Evolutionary conservation across 1,140 invertebrate genomes (phyloP), one percentile per base, ranked within the genome.

Genomic region (Drosophila serrata): DNA sequence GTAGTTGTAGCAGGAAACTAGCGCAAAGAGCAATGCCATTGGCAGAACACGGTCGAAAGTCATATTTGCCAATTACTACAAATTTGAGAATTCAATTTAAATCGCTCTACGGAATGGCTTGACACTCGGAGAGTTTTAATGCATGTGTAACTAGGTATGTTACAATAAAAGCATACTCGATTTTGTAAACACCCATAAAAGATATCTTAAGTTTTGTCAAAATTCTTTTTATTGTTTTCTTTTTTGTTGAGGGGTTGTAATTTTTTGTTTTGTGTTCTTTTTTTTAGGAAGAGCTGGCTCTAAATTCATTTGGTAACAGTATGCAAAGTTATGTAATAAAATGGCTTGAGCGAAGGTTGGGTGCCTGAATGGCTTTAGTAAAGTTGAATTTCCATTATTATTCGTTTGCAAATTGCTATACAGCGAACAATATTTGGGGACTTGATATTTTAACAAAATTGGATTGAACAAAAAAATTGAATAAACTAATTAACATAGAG

Each of bases 231-330:
- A 62, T 55, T 75, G 48, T 72, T 72, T 76, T 72, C 45, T n/a
- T 51, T 64, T 69, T 78, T 82, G 53, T 79, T 88, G 56, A 48
- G 60, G 75, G 67, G 56, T 63, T 65, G 13, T 46, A 80, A 31
- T 81, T 39, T 82, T 86, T 59, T 80, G 42, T 87, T 86, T 59
- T 40, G n/a, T n/a, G n/a, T n/a, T 57, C 61, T 60, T 45, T 67
- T 67, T 80, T 67, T 72, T 77, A 88, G 82, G 67, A 88, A 87
- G 84, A 88, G 57, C 72, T 81, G 84, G 40, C 70, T 73, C 62
- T 88, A 87, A 87, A 87, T 88, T 87, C 82, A 59, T 82, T 80
- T 55, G 51, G 56, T 78, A 78, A 57, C 61, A 78, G 63, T 49
- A 62, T 78, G 56, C 49, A 61, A 75, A 76, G 27, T 73, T 73